These are phyloP conservation scores for Creontiades dilutus DNA, from an alignment of 2,888 invertebrate species.

Conservation along the genomic window DNA sequence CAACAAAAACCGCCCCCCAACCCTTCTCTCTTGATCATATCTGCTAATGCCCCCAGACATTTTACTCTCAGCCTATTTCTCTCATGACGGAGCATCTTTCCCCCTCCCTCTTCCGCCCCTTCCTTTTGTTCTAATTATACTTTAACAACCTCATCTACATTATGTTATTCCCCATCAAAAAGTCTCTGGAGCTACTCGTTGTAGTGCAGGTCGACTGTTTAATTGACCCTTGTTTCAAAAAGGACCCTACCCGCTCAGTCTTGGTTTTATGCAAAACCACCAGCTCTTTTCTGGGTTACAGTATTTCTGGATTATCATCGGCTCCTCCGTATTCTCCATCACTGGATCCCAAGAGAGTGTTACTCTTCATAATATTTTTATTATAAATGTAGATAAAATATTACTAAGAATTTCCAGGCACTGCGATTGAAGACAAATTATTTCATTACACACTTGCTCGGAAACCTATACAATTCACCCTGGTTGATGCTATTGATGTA, in stretches of 20 bases:
- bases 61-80: constrained; percentile 69
- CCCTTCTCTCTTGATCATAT: constrained; percentile 72
- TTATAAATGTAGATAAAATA: too few relatives aligned
- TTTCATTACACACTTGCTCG: too few relatives aligned
- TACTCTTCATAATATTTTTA: too few relatives aligned
- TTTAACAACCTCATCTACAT: constrained; percentile 68
- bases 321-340: too few relatives aligned
- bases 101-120: constrained; percentile 18
- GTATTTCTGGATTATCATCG: too few relatives aligned
- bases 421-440: too few relatives aligned
- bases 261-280: too few relatives aligned
- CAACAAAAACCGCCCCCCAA: constrained; percentile 61
- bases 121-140: constrained; percentile 69
- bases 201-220: neutral
- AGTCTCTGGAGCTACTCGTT: neutral
- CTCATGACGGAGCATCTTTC: constrained; percentile 56
- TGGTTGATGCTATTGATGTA: too few relatives aligned
- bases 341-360: too few relatives aligned
- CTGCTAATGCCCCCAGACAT: constrained; percentile 72
- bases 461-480: too few relatives aligned
- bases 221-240: constrained; percentile 15
- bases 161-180: constrained; percentile 46
- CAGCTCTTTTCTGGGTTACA: too few relatives aligned
- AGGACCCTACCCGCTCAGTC: neutral
- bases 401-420: too few relatives aligned